Conservation (phyloP, 2,113 vertebrate species). For the Pangasianodon hypophthalmus region DNA sequence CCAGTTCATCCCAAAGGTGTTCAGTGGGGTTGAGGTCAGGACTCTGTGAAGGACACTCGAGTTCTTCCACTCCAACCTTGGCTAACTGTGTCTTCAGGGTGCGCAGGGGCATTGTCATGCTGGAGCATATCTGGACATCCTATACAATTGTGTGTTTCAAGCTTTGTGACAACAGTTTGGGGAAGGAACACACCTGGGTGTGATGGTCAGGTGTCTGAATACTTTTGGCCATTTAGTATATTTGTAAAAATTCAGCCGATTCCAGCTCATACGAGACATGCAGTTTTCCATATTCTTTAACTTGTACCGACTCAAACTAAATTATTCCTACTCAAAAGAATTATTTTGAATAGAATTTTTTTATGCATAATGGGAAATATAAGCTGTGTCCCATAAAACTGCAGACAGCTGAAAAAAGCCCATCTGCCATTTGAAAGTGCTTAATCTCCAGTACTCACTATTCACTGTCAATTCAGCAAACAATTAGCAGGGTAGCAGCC, state of each 20-base stretch:
- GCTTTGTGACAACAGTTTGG: not conserved
- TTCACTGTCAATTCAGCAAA: conserved; percentile 22
- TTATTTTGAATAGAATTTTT: not conserved
- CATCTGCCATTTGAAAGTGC: conserved; percentile 4
- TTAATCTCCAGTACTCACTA: conserved; percentile 20
- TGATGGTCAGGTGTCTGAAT: not conserved
- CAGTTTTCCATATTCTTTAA: not conserved
- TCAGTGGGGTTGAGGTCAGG: not conserved
- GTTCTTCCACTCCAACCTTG: not conserved
- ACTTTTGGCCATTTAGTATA: not conserved
- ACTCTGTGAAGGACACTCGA: not conserved
- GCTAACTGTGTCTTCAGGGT: not conserved
- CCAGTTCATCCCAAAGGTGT: not conserved
- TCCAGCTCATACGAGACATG: not conserved
- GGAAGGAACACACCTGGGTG: not conserved
- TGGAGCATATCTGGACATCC: not conserved
- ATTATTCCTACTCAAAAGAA: not conserved
- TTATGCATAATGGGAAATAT: not conserved
- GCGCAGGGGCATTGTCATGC: not conserved
- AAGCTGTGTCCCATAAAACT: not conserved
- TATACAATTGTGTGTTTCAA: not conserved
- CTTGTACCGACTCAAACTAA: not conserved
- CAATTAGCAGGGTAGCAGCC: conserved; percentile 18
- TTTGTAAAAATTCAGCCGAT: not conserved
- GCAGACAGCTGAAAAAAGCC: not conserved